These are phyloP conservation scores for Myotis daubentonii DNA, from an alignment of 2,797 vertebrate species.

Conservation along the genomic window DNA sequence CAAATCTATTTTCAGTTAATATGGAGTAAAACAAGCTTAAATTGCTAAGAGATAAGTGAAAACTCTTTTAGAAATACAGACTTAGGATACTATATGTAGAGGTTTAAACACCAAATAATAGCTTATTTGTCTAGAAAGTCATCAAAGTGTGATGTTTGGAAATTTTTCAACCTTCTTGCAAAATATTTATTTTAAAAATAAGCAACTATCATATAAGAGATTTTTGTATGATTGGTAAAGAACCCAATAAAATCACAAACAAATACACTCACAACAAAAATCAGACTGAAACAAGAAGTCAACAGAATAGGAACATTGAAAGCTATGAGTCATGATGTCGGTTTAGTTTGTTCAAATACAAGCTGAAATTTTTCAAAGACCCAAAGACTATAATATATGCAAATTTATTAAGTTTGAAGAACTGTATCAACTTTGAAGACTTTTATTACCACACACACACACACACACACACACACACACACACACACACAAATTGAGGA, in stretches of 20 bases:
- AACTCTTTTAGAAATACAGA: neutral
- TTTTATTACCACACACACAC: conserved; percentile 16
- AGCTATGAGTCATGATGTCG: neutral
- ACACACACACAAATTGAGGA: neutral
- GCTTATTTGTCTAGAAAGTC: neutral
- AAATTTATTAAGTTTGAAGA: neutral
- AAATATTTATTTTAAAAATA: conserved; percentile 16
- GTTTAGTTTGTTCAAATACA: conserved; percentile 20
- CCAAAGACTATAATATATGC: neutral
- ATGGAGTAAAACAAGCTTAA: conserved; percentile 61
- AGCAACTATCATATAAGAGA: neutral
- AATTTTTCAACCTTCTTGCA: conserved; percentile 7
- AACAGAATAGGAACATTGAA: neutral
- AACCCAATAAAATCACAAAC: conserved; percentile 3
- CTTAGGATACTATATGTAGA: neutral
- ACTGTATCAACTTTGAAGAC: neutral
- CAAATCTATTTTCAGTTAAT: conserved; percentile 77
- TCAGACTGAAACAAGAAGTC: neutral
- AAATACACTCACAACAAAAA: conserved; percentile 16
- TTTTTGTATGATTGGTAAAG: neutral
- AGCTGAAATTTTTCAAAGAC: neutral
- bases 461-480: neutral
- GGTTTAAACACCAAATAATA: conserved; percentile 16
- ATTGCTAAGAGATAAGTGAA: conserved; percentile 65
- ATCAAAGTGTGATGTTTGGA: neutral